These are phyloP conservation scores for Mastacembelus armatus DNA, from an alignment of 2,797 vertebrate genomes.

Conservation along the genomic window DNA sequence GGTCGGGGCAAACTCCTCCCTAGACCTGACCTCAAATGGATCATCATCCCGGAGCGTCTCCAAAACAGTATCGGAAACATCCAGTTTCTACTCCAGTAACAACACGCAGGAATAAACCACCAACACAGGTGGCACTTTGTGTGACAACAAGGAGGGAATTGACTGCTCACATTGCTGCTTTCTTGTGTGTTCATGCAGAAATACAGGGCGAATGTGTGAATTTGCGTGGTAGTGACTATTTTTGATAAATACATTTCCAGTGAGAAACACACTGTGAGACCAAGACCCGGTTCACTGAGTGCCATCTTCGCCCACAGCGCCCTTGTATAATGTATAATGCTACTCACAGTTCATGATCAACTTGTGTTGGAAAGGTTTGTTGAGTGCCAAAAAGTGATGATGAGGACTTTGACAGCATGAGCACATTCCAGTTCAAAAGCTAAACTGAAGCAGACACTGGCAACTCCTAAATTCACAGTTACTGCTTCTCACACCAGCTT, in stretches of 20 bases:
- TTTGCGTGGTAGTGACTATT: slow-evolving; percentile 19
- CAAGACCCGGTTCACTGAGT: slow-evolving; percentile 20
- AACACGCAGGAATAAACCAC: slow-evolving; percentile 81
- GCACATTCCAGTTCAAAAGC: slow-evolving; percentile 40
- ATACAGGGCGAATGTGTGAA: slow-evolving; percentile 26
- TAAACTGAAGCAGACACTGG: slow-evolving; percentile 21
- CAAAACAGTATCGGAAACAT: slow-evolving; percentile 90
- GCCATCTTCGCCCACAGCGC: background rate
- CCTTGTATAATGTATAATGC: background rate
- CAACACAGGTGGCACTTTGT: background rate
- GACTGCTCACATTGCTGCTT: slow-evolving; percentile 32
- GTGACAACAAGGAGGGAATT: slow-evolving; percentile 21
- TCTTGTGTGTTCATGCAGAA: slow-evolving; percentile 23
- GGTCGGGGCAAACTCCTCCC: slow-evolving; percentile 71
- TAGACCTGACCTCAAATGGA: slow-evolving; percentile 91
- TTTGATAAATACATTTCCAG: slow-evolving; percentile 26
- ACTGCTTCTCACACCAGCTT: slow-evolving; percentile 31
- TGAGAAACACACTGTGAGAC: no score
- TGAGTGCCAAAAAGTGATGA: slow-evolving; percentile 15
- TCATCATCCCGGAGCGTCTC: slow-evolving; percentile 92
- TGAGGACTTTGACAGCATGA: slow-evolving; percentile 6
- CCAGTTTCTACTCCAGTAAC: slow-evolving; percentile 92
- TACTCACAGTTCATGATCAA: slow-evolving; percentile 4
- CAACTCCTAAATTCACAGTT: slow-evolving; percentile 32
- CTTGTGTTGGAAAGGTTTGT: background rate